These are phyloP conservation scores for Orthonyx spaldingii DNA, from an alignment of 2,113 vertebrate species.

Conservation along the genomic window DNA sequence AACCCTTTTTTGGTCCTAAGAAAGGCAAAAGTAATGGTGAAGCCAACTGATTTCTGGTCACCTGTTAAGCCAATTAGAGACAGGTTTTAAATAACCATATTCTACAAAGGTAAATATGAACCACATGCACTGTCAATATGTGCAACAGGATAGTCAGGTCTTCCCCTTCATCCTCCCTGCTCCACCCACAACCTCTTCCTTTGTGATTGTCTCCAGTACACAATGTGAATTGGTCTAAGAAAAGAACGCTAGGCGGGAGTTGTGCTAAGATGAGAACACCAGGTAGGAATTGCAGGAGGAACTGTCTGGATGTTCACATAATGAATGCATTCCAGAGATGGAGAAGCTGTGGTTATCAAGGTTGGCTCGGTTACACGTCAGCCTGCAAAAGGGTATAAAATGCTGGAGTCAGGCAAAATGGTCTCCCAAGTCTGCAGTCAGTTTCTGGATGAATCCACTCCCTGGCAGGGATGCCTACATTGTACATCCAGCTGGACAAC, in stretches of 20 bases:
- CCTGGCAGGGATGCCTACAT: accelerated
- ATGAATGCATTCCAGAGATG: not conserved
- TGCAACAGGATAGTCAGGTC: accelerated
- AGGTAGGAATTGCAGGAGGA: not conserved
- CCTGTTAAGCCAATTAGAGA: slow-evolving; percentile 25
- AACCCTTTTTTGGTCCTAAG: not conserved
- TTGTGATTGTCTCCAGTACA: not conserved
- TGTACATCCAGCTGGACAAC: not conserved
- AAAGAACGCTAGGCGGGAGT: not conserved
- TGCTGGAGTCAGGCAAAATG: not conserved
- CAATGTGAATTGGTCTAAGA: not conserved
- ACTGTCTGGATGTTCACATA: not conserved
- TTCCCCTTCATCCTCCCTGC: not conserved
- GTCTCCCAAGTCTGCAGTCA: not conserved
- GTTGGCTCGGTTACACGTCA: not conserved
- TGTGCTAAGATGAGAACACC: not conserved
- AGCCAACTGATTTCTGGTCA: slow-evolving; percentile 34
- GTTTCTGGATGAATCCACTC: not conserved
- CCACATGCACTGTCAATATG: not conserved
- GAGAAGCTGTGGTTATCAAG: not conserved
- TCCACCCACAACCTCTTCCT: not conserved
- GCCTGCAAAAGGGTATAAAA: not conserved
- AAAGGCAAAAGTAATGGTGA: not conserved
- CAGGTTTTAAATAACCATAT: not conserved
- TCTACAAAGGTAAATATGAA: not conserved